phyloP scores from a whole-genome alignment of 1,140 invertebrate species.

The Drosophila ambigua region DNA sequence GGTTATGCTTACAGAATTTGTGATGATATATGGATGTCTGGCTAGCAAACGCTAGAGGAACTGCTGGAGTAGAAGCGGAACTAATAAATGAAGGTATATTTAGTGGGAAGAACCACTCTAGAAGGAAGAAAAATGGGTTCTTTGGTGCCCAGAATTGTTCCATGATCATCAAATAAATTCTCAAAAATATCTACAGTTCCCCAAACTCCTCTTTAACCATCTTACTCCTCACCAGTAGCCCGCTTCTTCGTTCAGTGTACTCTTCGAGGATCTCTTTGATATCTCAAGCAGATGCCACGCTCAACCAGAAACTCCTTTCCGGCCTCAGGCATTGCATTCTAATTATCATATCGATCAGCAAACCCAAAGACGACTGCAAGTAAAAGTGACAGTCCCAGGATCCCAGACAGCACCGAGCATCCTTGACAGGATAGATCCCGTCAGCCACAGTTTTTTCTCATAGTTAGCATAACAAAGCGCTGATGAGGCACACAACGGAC shows the following conservation, averaged over 20 bases:
- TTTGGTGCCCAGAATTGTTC: too few species aligned
- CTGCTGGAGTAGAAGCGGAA: too few species aligned
- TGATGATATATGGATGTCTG: background rate
- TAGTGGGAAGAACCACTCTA: too few species aligned
- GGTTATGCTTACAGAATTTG: background rate
- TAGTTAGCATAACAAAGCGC: conserved; percentile 80
- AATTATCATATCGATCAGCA: conserved; percentile 78
- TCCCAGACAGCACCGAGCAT: conserved; percentile 15
- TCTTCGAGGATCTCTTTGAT: background rate
- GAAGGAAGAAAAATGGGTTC: too few species aligned
- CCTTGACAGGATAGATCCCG: conserved; percentile 31
- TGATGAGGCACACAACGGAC: conserved; percentile 65
- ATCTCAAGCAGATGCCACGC: conserved; percentile 48
- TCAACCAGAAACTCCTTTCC: conserved; percentile 38
- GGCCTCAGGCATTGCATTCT: conserved; percentile 70
- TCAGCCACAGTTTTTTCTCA: conserved; percentile 64
- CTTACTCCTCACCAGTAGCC: background rate
- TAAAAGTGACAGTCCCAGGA: conserved; percentile 61
- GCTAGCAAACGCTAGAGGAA: too few species aligned
- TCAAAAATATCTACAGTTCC: too few species aligned
- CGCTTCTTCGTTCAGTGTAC: conserved; percentile 1
- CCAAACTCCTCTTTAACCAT: background rate
- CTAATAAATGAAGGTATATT: too few species aligned
- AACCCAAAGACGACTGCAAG: conserved; percentile 17
- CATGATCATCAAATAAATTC: too few species aligned